Evolutionary conservation across 2,113 vertebrate species (phyloP), one percentile per base, ranked within the genome.

Genomic region (Psittacara wagleri): DNA sequence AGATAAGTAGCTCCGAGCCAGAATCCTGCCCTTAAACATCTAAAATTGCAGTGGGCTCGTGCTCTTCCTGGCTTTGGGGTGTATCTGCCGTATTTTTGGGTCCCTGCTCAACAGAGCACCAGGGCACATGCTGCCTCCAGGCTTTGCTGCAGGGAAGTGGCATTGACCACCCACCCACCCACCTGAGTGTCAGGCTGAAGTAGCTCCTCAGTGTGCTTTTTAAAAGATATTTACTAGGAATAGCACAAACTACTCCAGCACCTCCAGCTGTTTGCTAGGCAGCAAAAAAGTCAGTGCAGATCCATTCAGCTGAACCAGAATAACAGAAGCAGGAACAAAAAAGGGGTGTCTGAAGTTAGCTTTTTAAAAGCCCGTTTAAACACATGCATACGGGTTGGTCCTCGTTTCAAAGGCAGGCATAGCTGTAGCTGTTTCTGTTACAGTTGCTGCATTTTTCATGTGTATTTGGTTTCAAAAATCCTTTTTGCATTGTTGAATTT

Each of bases 371-470:
- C 31, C 28, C 17, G 3, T 59, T 82, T 59, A 49, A 85, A 52
- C 6, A 22, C 0, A 0, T 54, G 28, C 25, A 5, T 23, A 15
- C 0, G 3, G 17, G 9, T 59, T 59, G 55, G 55, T 81, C 41
- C 28, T 75, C 18, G 31, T 68, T 54, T 55, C 72, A 72, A 81
- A 78, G 78, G 78, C 27, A 59, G 24, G 17, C 17, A 12, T 44
- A 4, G 1, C 48, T 68, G 19, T 48, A 4, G 1, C 48, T 79
- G 19, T 48, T 90, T n/a, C 62, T 88, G 14, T 49, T 78, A 72
- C 13, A 49, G 19, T n/a, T 67, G 66, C 55, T 92, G 43, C 9
- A 13, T 62, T 83, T 93, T 68, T 61, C 48, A 14, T n/a, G 3
- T 62, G 4, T 55, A 33, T 73, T 7, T 73, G 76, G 13, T 19